phyloP scores from a whole-genome alignment of 2,113 vertebrate genomes.

The Cygnus buccinator region DNA sequence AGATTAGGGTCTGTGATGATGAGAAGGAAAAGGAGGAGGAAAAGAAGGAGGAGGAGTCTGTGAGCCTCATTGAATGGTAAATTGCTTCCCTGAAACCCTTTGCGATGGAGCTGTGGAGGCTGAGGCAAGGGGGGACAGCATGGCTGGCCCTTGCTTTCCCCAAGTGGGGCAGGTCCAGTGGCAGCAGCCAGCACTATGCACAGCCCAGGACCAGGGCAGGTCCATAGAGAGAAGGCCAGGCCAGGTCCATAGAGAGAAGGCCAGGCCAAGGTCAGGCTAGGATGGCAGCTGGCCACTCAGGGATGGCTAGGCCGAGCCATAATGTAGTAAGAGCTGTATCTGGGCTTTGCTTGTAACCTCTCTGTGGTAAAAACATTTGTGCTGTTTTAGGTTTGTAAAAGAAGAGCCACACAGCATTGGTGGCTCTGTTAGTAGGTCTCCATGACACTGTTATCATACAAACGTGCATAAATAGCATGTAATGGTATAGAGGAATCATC shows the following conservation, averaged over 20 bases:
- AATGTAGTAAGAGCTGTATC: not conserved
- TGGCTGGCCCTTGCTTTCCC: not conserved
- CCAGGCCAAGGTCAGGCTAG: accelerated
- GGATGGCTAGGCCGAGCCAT: not conserved
- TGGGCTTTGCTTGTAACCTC: not conserved
- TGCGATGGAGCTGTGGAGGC: not conserved
- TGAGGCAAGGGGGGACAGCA: accelerated
- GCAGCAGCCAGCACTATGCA: no score
- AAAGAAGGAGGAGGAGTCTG: not conserved
- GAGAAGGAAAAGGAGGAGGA: not conserved
- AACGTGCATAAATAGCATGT: not conserved
- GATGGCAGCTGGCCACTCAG: not conserved
- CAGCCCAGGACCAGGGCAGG: not conserved
- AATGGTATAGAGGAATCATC: not conserved
- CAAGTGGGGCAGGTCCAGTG: not conserved
- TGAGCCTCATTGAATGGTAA: accelerated
- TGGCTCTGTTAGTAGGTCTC: not conserved
- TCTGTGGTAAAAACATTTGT: accelerated
- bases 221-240: not conserved
- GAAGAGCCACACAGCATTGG: not conserved
- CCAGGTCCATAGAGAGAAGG: not conserved
- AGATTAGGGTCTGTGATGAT: not conserved
- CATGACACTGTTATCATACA: not conserved
- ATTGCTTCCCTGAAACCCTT: not conserved
- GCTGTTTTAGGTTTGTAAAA: not conserved